A percentile compares a stretch with the other conserved stretches of the same genome.
Conservation (phyloP, 2,888 invertebrate species). For the Heliconius sara region DNA sequence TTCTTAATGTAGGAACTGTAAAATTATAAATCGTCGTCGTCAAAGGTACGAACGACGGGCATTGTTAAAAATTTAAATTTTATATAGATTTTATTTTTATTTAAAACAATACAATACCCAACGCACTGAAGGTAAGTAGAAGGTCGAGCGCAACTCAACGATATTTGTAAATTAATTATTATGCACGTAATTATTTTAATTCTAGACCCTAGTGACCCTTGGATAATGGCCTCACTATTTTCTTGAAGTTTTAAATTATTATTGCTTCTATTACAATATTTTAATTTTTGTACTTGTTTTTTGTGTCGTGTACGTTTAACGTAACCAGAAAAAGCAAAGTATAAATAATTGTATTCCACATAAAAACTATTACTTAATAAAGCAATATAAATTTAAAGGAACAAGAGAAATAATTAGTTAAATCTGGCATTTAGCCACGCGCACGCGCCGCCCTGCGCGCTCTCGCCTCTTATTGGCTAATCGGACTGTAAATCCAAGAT, state of each 20-base stretch:
- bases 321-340: not conserved
- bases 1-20: constrained; percentile 1
- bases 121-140: constrained; percentile 21
- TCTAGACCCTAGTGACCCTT: constrained; percentile 30
- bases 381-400: constrained; percentile 6
- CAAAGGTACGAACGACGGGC: not conserved
- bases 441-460: constrained; percentile 65
- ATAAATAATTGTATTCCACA: not conserved
- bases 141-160: constrained; percentile 25
- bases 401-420: constrained; percentile 36
- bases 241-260: constrained; percentile 22
- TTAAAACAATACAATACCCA: constrained; percentile 22
- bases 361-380: not conserved
- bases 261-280: constrained; percentile 1
- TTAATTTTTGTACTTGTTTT: not conserved
- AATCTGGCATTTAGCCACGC: constrained; percentile 49
- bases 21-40: not conserved
- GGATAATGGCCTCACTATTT: constrained; percentile 26
- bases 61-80: constrained; percentile 10
- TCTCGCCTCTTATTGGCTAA: constrained; percentile 64
- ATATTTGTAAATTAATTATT: constrained; percentile 24
- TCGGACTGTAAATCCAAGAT: constrained; percentile 67
- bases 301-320: not conserved
- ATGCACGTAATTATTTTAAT: constrained; percentile 33
- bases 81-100: constrained; percentile 14